A percentile compares a stretch with the other conserved stretches of the same genome.
These are phyloP conservation scores for Himalopsyche japonica DNA, from an alignment of 2,888 invertebrate genomes.

Conservation along the genomic window DNA sequence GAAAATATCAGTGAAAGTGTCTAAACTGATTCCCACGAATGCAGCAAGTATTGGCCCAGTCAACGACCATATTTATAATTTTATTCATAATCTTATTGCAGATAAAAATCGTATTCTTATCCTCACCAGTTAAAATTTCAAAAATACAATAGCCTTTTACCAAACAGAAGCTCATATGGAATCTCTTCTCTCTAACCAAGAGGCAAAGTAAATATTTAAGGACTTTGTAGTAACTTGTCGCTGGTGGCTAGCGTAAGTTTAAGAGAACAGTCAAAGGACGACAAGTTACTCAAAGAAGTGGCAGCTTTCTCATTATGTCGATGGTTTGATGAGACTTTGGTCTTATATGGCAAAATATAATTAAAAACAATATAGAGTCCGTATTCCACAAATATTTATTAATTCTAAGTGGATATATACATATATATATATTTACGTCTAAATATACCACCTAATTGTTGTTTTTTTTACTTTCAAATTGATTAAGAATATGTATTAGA, in stretches of 20 bases:
- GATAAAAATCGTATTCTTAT: neutral
- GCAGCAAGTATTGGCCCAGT: too few relatives aligned
- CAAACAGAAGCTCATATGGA: neutral
- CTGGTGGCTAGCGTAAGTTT: neutral
- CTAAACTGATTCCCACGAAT: too few relatives aligned
- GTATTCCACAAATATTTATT: too few relatives aligned
- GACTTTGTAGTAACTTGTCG: neutral
- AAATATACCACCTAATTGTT: too few relatives aligned
- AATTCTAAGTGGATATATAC: too few relatives aligned
- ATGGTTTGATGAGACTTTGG: neutral
- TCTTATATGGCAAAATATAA: too few relatives aligned
- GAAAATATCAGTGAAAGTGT: too few relatives aligned
- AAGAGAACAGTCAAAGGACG: neutral
- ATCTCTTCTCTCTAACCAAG: neutral
- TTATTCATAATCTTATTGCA: neutral
- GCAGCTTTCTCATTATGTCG: neutral
- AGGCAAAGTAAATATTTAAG: neutral
- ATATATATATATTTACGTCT: too few relatives aligned
- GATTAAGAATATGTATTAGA: too few relatives aligned
- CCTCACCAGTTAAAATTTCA: neutral
- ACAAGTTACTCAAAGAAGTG: neutral
- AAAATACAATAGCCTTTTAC: neutral
- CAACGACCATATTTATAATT: too few relatives aligned
- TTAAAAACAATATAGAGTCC: too few relatives aligned
- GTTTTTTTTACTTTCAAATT: too few relatives aligned